These are phyloP conservation scores for Vulpes lagopus DNA, from an alignment of 2,113 vertebrate species.

Conservation along the genomic window DNA sequence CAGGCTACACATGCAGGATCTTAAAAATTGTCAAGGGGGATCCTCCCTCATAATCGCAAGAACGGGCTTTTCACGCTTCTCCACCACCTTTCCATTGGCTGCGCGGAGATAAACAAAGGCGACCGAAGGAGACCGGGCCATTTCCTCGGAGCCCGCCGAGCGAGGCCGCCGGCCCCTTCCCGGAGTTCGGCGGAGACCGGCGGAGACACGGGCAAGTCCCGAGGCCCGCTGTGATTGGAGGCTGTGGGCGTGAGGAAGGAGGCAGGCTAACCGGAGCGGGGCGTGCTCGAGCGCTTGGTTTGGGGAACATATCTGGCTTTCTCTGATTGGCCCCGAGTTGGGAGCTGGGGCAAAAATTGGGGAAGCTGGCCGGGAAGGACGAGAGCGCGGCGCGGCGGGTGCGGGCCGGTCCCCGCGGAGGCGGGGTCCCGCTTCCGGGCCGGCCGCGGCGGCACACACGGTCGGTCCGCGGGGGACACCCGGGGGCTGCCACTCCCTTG, in stretches of 20 bases:
- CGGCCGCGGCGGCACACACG: not conserved
- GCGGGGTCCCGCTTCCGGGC: not conserved
- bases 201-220: not conserved
- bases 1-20: not conserved
- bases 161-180: too few relatives aligned
- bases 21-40: not conserved
- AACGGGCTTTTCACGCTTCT: not conserved
- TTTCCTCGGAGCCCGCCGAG: not conserved
- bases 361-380: not conserved
- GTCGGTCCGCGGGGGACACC: not conserved
- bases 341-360: not conserved
- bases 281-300: not conserved
- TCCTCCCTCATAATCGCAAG: not conserved
- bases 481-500: not conserved
- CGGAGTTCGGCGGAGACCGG: not conserved
- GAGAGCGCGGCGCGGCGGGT: not conserved
- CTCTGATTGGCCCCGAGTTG: slow-evolving; percentile 72
- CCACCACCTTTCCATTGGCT: not conserved
- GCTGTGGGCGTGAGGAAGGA: not conserved
- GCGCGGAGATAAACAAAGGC: not conserved
- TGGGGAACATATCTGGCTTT: slow-evolving; percentile 65
- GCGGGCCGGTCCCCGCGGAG: not conserved
- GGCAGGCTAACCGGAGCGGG: not conserved
- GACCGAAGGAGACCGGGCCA: not conserved
- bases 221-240: slow-evolving; percentile 44